These are phyloP conservation scores for Acholoe squamosa DNA, from an alignment of 2,888 invertebrate genomes.

Conservation along the genomic window DNA sequence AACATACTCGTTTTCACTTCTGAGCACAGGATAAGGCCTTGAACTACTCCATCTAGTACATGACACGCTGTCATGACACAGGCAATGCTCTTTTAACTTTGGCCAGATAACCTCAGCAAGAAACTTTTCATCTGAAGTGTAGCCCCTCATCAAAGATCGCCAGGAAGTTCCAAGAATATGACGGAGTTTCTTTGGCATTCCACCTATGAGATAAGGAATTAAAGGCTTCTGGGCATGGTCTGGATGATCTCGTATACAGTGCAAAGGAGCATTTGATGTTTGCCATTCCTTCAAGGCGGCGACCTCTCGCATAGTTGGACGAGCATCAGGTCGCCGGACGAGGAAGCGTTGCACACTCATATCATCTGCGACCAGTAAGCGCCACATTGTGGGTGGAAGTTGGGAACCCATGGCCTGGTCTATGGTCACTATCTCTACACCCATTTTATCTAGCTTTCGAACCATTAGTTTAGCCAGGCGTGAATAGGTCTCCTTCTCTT, in stretches of 20 bases:
- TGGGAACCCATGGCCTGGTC: constrained; percentile 52
- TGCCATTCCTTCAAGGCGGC: constrained; percentile 70
- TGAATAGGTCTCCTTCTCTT: constrained; percentile 29
- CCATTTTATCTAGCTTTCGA: constrained; percentile 69
- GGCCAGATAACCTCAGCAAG: constrained; percentile 69
- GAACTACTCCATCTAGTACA: constrained; percentile 67
- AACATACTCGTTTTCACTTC: constrained; percentile 69
- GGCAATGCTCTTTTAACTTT: constrained; percentile 59
- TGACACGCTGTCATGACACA: constrained; percentile 72
- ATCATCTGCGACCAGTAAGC: constrained; percentile 70
- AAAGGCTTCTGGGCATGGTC: constrained; percentile 66
- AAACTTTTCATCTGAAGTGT: constrained; percentile 63
- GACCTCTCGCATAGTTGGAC: constrained; percentile 70
- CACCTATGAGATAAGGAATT: constrained; percentile 68
- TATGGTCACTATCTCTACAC: constrained; percentile 69
- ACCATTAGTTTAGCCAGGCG: constrained; percentile 32
- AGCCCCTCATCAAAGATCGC: constrained; percentile 65
- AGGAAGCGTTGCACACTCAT: constrained; percentile 69
- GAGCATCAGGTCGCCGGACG: constrained; percentile 67
- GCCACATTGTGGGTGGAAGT: constrained; percentile 69
- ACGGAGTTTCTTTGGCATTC: constrained; percentile 64
- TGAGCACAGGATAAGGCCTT: constrained; percentile 69
- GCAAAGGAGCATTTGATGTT: constrained; percentile 58
- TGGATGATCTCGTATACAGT: constrained; percentile 72
- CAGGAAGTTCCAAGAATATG: constrained; percentile 50